Conservation (phyloP, 2,888 invertebrate species). For the Operophtera brumata region DNA sequence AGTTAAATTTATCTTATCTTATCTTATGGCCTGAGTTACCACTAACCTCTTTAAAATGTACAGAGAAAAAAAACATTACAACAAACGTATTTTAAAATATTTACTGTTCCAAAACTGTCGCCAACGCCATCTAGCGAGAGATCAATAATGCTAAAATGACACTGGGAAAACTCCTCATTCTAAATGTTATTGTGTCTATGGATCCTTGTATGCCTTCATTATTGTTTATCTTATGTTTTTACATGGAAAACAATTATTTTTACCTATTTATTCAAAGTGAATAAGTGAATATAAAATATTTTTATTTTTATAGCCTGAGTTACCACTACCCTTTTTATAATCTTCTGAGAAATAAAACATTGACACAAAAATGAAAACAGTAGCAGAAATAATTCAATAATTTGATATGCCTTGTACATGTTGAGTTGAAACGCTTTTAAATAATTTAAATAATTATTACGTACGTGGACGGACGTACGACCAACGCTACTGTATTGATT, state of each 20-base stretch:
- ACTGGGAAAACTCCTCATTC: too few relatives aligned
- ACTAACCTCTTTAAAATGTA: too few relatives aligned
- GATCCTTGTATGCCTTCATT: background rate
- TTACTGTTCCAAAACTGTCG: too few relatives aligned
- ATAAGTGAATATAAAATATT: too few relatives aligned
- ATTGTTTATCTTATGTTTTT: background rate
- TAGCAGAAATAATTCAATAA: slow-evolving; percentile 26
- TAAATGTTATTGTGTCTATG: slow-evolving; percentile 1
- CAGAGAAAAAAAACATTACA: too few relatives aligned
- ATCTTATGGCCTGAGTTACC: too few relatives aligned
- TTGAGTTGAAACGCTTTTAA: slow-evolving; percentile 45
- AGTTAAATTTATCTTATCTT: too few relatives aligned
- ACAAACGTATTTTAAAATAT: too few relatives aligned
- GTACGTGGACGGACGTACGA: slow-evolving; percentile 40
- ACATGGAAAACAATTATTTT: too few relatives aligned
- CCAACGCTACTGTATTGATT: slow-evolving; percentile 58
- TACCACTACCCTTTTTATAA: background rate
- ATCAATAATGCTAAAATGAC: too few relatives aligned
- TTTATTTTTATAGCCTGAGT: background rate
- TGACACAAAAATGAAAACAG: slow-evolving; percentile 10
- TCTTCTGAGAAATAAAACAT: background rate
- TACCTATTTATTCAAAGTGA: too few relatives aligned
- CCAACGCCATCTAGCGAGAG: too few relatives aligned
- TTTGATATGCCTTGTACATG: slow-evolving; percentile 31
- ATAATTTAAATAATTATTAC: slow-evolving; percentile 60